A percentile compares a stretch with the other conserved stretches of the same genome.
phyloP scores from a whole-genome alignment of 2,113 vertebrate species.

The Syngnathoides biaculeatus region DNA sequence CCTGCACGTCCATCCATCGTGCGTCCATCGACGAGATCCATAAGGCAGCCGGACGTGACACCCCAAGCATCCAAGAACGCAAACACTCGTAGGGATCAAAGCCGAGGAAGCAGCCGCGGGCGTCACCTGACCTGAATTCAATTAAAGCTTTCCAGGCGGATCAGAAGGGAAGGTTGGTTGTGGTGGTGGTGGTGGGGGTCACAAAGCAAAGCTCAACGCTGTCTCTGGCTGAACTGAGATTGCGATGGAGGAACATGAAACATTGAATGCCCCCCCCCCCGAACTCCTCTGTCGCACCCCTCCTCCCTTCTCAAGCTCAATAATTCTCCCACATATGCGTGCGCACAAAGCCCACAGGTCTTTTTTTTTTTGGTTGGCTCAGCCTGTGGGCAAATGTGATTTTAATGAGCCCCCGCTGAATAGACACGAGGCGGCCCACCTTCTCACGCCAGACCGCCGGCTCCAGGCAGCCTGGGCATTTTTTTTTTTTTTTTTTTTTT shows the following conservation, averaged over 20 bases:
- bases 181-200: too few species aligned
- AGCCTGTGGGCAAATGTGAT: slow-evolving; percentile 64
- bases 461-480: slow-evolving; percentile 37
- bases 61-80: slow-evolving; percentile 44
- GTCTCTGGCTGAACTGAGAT: slow-evolving; percentile 35
- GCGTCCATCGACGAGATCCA: slow-evolving; percentile 27
- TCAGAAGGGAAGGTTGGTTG: slow-evolving; percentile 41
- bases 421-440: slow-evolving; percentile 57
- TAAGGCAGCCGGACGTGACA: slow-evolving; percentile 34
- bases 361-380: slow-evolving; percentile 57
- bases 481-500: too few species aligned
- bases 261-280: slow-evolving; percentile 29
- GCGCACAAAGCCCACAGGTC: slow-evolving; percentile 41
- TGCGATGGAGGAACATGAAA: slow-evolving; percentile 34
- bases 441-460: slow-evolving; percentile 50
- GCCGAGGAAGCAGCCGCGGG: slow-evolving; percentile 48
- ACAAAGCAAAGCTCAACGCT: slow-evolving; percentile 32
- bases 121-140: slow-evolving; percentile 75
- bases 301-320: neutral
- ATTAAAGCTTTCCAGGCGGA: slow-evolving; percentile 71
- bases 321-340: slow-evolving; percentile 10
- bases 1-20: slow-evolving; percentile 5
- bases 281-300: slow-evolving; percentile 2
- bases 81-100: slow-evolving; percentile 67
- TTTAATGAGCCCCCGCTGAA: slow-evolving; percentile 64